Base-by-base conservation (phyloP, 2,113 vertebrate species). In the Origma solitaria region DNA sequence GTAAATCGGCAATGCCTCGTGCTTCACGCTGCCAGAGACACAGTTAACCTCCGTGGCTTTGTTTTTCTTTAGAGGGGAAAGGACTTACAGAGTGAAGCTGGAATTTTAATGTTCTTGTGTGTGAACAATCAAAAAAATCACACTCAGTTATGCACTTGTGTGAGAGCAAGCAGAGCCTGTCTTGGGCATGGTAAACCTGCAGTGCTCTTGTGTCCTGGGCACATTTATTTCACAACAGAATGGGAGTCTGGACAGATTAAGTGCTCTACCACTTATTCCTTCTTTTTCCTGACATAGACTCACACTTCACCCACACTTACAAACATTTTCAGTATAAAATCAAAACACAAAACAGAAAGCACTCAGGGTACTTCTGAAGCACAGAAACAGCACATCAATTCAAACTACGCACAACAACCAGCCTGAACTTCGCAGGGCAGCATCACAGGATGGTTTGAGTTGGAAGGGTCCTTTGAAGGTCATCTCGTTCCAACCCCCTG, bases 361-460 rank as follows among this genome's bases (percentile, higher is more conserved):
- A 51, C 23, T 22, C 0, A 0, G 51, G 47, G 27, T 30, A 33
- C 27, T n/a, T 72, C 0, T 50, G n/a, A 69, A 72, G 49, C 27
- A 62, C 33, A 58, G 21, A 38, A 68, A 30, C 9, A 44, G 14
- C 10, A 28, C 24, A 21, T 30, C 21, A 31, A n/a, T 31, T 44
- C 62, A 22, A 72, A 65, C 5, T 14, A 3, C 0, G 2, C 8
- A 7, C 5, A 73, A 9, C 40, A 88, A 37, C 19, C 38, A 68
- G 27, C 6, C 45, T 38, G 50, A 83, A 62, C 38, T 44, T 2
- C 6, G n/a, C 45, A 61, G 23, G 45, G 15, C 58, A 83, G 62
- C 31, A 65, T 24, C 51, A 66, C 14, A 31, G 62, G 24, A 80
- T 5, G 5, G 27, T 33, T 35, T 47, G 49, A 13, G 50, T 31